Evolutionary conservation across 1,140 invertebrate genomes (phyloP), one percentile per base, ranked within the genome.

Genomic region (Drosophila athabasca): DNA sequence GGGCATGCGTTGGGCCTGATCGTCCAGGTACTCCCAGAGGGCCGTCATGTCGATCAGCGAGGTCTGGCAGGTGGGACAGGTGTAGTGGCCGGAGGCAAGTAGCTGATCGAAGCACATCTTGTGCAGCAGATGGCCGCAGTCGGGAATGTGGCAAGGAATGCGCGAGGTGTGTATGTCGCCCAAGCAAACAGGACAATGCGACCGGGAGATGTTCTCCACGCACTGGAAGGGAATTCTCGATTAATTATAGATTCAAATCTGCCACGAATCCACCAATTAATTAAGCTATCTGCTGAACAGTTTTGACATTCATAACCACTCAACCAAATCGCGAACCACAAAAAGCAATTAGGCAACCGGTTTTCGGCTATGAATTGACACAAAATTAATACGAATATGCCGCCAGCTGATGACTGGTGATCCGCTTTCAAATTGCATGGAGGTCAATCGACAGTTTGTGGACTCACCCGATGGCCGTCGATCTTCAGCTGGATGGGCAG

Each of bases 111-210:
- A 97, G 92, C 96, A 97, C 6, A 94, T 95, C 58, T 95, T 94
- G 91, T 97, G 97, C 71, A 97, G 92, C 58, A 97, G 92, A 93
- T 98, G 97, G 0, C 96, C 96, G 92, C 97, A 98, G 75, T 95
- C 94, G 3, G 96, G 96, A 92, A 97, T 96, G 92, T 97, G 96
- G 91, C 96, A 96, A 22, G 95, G 95, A 87, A 96, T 96, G 46
- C 96, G 93, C 46, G 96, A 97, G 15, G 97, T 97, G 91, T 98
- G 97, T 78, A 98, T 96, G 91, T 97, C 96, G 79, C 97, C 96
- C 55, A 97, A 89, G 77, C 97, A 98, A 31, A 98, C 96, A 2
- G 97, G 96, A 91, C 97, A 98, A 92, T 97, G 96, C 1, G 95
- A 94, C 9, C 95, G 94, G 1, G 96, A 97, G 6, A 97, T 95